These are phyloP conservation scores for Synanthedon tipuliformis DNA, from an alignment of 2,888 invertebrate species.

Conservation along the genomic window DNA sequence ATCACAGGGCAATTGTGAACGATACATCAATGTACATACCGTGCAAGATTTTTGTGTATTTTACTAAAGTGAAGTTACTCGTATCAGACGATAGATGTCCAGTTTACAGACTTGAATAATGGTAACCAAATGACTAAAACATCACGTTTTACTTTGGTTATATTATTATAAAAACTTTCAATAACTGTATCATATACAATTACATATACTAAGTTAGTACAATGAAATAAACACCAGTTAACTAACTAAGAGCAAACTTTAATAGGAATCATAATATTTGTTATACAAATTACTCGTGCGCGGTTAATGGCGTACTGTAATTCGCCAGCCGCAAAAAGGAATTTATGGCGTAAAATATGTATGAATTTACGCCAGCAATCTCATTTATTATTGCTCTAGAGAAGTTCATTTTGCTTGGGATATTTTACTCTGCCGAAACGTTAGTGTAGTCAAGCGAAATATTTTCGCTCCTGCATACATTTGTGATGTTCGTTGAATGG, in stretches of 20 bases:
- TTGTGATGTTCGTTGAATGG: too few relatives aligned
- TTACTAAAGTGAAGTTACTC: too few relatives aligned
- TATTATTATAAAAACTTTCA: too few relatives aligned
- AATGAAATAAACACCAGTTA: background rate
- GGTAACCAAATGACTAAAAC: too few relatives aligned
- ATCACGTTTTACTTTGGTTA: too few relatives aligned
- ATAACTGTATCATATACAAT: too few relatives aligned
- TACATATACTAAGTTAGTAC: too few relatives aligned
- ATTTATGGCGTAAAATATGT: slow-evolving; percentile 25
- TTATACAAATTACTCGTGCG: too few relatives aligned
- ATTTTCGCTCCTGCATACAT: background rate
- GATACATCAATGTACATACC: background rate
- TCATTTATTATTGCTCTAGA: slow-evolving; percentile 29
- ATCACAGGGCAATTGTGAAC: slow-evolving; percentile 1
- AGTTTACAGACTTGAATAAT: too few relatives aligned
- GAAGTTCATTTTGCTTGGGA: slow-evolving; percentile 14
- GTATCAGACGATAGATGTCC: background rate
- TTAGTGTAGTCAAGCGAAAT: background rate
- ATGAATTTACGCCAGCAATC: slow-evolving; percentile 21
- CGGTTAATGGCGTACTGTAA: background rate
- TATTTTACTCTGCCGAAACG: background rate
- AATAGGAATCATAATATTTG: slow-evolving; percentile 4
- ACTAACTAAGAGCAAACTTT: slow-evolving; percentile 5
- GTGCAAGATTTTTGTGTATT: too few relatives aligned
- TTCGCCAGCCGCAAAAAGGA: slow-evolving; percentile 11